phyloP scores from a whole-genome alignment of 2,113 vertebrate species.

The Chlamydotis undulata region DNA sequence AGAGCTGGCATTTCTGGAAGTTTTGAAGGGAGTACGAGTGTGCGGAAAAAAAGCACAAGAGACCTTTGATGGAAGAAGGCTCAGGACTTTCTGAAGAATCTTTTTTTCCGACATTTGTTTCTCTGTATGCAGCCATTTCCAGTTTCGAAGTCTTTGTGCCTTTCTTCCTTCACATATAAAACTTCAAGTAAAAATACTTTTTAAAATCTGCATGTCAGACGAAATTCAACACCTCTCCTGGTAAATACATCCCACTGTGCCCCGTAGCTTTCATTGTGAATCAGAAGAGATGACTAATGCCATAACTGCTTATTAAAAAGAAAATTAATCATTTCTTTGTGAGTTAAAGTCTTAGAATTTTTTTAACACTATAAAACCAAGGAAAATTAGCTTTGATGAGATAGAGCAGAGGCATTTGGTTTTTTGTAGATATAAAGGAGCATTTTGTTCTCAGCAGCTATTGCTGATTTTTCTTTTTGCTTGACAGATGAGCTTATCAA shows the following conservation, averaged over 20 bases:
- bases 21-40: neutral
- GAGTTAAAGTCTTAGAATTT: conserved; percentile 21
- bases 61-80: neutral
- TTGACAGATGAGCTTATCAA: conserved; percentile 46
- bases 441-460: conserved; percentile 15
- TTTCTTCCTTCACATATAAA: conserved; percentile 5
- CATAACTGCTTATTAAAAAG: conserved; percentile 54
- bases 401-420: neutral
- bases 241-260: conserved; percentile 30
- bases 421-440: conserved; percentile 16
- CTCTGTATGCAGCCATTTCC: neutral
- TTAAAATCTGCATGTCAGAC: conserved; percentile 35
- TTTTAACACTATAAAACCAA: conserved; percentile 39
- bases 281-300: conserved; percentile 71
- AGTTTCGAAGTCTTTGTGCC: neutral
- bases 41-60: neutral
- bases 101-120: neutral
- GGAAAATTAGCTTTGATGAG: conserved; percentile 16
- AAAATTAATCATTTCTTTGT: conserved; percentile 58
- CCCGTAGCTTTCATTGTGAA: conserved; percentile 64
- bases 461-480: conserved; percentile 30
- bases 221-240: conserved; percentile 32
- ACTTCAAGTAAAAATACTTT: conserved; percentile 34
- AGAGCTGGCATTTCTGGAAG: neutral
- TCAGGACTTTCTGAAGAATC: neutral